A percentile compares a stretch with the other conserved stretches of the same genome.
phyloP scores from a whole-genome alignment of 2,113 vertebrate genomes.

The Uria lomvia region DNA sequence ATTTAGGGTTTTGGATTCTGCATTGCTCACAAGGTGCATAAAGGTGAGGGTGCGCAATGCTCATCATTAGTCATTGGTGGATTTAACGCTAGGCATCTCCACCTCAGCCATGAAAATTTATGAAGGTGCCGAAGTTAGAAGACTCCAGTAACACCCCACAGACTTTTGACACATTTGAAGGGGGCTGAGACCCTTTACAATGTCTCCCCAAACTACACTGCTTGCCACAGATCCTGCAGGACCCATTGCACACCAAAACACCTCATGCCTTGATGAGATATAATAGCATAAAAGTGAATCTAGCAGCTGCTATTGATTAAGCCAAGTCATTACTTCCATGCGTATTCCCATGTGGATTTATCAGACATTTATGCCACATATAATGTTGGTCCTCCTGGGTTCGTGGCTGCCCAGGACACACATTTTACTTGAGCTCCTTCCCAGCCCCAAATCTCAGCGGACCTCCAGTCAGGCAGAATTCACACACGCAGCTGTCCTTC shows the following conservation, averaged over 20 bases:
- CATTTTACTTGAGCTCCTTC: slow-evolving; percentile 29
- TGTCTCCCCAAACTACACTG: neutral
- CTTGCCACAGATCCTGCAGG: neutral
- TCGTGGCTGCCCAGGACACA: neutral
- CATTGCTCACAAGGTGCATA: neutral
- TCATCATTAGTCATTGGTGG: neutral
- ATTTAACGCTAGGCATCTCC: neutral
- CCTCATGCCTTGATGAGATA: slow-evolving; percentile 5
- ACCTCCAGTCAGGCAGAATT: slow-evolving; percentile 17
- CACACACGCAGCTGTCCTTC: neutral
- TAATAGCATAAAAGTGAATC: slow-evolving; percentile 13
- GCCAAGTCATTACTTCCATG: slow-evolving; percentile 41
- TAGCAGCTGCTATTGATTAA: slow-evolving; percentile 58
- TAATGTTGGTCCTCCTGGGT: slow-evolving; percentile 29
- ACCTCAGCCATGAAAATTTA: neutral
- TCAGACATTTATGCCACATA: slow-evolving; percentile 39
- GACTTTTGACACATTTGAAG: neutral
- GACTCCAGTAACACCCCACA: neutral
- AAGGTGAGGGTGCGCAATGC: neutral
- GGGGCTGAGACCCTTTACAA: neutral
- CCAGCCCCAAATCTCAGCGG: neutral
- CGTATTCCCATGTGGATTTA: neutral
- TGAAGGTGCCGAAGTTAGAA: neutral
- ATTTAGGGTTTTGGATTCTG: neutral
- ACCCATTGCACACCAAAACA: neutral